Percentiles rank a stretch among this genome's conserved stretches.
Conservation (phyloP, 2,888 invertebrate species). For the Pherbina coryleti region DNA sequence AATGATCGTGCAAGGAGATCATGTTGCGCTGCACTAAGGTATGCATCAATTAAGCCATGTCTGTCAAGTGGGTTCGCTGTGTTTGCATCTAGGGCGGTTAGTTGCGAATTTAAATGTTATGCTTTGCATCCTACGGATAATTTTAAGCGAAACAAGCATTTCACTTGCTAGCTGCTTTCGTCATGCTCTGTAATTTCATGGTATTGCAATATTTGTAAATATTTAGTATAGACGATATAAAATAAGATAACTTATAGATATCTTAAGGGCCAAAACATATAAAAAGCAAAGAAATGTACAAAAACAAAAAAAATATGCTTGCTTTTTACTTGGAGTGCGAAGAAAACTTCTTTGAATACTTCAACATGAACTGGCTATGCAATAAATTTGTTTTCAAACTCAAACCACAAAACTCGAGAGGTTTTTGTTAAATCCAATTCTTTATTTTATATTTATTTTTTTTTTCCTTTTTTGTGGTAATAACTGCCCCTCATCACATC, state of each 20-base stretch:
- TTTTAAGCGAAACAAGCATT: neutral
- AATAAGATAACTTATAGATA: neutral
- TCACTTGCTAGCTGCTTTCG: neutral
- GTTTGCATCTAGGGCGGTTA: neutral
- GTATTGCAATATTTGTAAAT: slow-evolving; percentile 21
- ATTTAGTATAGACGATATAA: neutral
- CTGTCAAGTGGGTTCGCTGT: neutral
- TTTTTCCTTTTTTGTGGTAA: slow-evolving; percentile 7
- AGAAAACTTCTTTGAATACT: neutral
- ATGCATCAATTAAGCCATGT: neutral
- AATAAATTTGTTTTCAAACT: neutral
- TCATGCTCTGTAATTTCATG: neutral
- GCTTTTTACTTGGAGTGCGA: neutral
- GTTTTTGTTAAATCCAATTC: slow-evolving; percentile 2
- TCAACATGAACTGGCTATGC: neutral
- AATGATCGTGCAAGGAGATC: neutral
- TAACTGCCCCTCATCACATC: slow-evolving; percentile 34
- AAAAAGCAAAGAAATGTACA: too few relatives aligned
- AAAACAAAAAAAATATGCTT: neutral
- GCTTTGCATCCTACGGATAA: neutral
- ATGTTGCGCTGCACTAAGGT: neutral
- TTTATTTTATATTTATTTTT: neutral
- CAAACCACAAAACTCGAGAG: neutral
- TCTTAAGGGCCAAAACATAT: neutral
- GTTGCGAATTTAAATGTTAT: slow-evolving; percentile 6